Conservation (phyloP, 1,140 invertebrate genomes). For the Neomicropteryx cornuta region DNA sequence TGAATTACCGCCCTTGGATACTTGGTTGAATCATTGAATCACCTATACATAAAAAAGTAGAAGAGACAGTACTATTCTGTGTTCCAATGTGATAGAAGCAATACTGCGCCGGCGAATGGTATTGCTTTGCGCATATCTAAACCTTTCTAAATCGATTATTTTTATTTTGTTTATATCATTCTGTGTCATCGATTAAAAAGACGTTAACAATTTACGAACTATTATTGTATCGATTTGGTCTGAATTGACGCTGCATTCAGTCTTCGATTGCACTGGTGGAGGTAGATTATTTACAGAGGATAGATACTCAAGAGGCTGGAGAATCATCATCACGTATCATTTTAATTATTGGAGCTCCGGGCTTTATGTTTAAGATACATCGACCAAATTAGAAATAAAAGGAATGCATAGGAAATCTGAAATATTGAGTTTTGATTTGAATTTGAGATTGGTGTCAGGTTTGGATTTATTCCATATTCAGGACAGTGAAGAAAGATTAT, state of each 20-base stretch:
- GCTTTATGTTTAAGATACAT: background rate
- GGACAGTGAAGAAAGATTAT: no score
- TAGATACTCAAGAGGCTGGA: background rate
- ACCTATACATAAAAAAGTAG: no score
- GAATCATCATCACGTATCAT: background rate
- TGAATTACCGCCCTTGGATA: no score
- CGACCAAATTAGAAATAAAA: no score
- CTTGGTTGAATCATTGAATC: no score
- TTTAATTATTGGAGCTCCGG: background rate
- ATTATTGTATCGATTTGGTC: slow-evolving; percentile 23
- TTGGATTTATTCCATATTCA: slow-evolving; percentile 1
- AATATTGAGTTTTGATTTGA: background rate
- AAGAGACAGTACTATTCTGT: no score
- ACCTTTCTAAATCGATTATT: no score
- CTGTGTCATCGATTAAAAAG: no score
- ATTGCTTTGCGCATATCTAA: no score
- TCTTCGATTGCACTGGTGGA: slow-evolving; percentile 36
- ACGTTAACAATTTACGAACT: slow-evolving; percentile 17
- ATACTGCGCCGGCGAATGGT: no score
- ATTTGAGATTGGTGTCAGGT: background rate
- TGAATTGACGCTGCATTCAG: slow-evolving; percentile 44
- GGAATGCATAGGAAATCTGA: slow-evolving; percentile 4
- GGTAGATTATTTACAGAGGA: slow-evolving; percentile 36
- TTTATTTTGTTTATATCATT: no score
- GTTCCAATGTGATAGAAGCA: no score